Evolutionary conservation across 1,140 invertebrate species (phyloP), one percentile per base, ranked within the genome.

Genomic region (Drosophila subobscura): DNA sequence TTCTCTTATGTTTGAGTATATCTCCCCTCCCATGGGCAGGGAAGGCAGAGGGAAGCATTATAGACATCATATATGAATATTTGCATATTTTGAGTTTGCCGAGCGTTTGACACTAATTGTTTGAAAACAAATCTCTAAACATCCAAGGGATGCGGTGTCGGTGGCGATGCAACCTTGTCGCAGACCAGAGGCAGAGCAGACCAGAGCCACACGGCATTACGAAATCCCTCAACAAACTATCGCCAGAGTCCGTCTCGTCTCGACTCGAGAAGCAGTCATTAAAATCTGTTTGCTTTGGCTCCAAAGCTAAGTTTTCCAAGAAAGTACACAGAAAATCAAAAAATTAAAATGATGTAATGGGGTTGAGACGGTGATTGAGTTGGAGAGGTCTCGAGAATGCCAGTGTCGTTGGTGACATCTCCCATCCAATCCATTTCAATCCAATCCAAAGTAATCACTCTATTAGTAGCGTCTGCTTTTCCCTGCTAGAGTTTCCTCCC

Each of bases 91-190:
- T 72, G 33, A 81, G 80, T 85, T 85, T 85, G 51, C 81, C 73
- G 74, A 85, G 78, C 77, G 81, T 78, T 86, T 86, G 81, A 86
- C 81, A 86, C 81, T 86, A 81, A 86, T 86, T 88, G 81, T 86
- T 86, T 81, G 42, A 61, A 84, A 85, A 85, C n/a, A 73, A 63
- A 73, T 63, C 57, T 72, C 45, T 72, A 73, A 73, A 73, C 70
- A 73, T 73, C 59, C 59, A 59, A 73, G 71, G 72, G 72, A 53
- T 72, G 66, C 66, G 72, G 71, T 20, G 72, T 71, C 23, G 12
- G 8, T 25, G 44, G 46, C 33, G 47, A 46, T 50, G 41, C 45
- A 25, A 50, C 44, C 53, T 44, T 79, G 57, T 51, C 77, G 46
- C 54, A 68, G 70, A 58, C 72, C 76, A 72, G 72, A 61, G 68